Conservation (phyloP, 2,797 vertebrate species). For the Alauda arvensis region DNA sequence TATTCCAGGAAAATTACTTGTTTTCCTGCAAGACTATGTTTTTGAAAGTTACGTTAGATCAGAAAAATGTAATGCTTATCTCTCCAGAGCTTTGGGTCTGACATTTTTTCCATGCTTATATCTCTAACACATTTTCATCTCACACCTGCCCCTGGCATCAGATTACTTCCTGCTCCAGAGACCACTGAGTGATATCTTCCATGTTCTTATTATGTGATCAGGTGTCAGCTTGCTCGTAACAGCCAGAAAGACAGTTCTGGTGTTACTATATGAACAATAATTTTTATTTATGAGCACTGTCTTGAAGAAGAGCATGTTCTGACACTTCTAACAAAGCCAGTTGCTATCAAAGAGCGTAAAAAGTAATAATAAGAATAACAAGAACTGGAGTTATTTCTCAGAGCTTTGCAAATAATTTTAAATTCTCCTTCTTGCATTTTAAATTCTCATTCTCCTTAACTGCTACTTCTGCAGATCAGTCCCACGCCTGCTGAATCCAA, state of each 20-base stretch:
- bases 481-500: neutral
- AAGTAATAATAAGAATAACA: neutral
- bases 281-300: neutral
- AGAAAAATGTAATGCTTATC: neutral
- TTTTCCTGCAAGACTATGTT: neutral
- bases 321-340: neutral
- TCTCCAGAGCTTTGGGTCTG: neutral
- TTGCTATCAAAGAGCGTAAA: neutral
- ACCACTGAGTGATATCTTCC: neutral
- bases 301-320: neutral
- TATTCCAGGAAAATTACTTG: neutral
- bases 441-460: neutral
- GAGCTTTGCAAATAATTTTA: neutral
- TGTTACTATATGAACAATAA: neutral
- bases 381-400: neutral
- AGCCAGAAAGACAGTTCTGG: neutral
- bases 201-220: constrained; percentile 1
- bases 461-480: neutral
- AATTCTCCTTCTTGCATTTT: neutral
- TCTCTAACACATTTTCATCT: constrained; percentile 7
- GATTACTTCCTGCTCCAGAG: constrained; percentile 2
- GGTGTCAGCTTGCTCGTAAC: neutral
- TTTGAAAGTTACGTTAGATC: neutral
- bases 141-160: neutral
- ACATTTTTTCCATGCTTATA: constrained; percentile 12